Evolutionary conservation across 2,888 invertebrate species (phyloP), one percentile per base, ranked within the genome.

Genomic region (Gnatocerus cornutus): DNA sequence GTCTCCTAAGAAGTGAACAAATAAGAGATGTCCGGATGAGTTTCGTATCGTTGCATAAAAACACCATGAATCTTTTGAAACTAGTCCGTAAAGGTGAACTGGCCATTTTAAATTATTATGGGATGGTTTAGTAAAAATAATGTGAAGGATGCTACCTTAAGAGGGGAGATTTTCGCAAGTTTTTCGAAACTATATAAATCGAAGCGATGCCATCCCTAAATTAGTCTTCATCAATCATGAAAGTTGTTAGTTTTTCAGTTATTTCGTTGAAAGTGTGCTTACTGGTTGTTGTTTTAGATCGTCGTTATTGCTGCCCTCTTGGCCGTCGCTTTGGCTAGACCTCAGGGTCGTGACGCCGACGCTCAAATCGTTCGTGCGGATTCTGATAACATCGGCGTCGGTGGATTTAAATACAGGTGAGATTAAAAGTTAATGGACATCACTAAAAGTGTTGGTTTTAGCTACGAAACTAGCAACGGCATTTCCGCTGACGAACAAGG

Each of bases 381-480:
- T n/a, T 9, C 33, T 10, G 53, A 63, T 13, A 63, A 63, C 53
- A 63, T 63, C 43, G 63, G 63, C 6, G 63, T 63, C 9, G 53
- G 53, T 1, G 63, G 63, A 16, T 63, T 41, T 41, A 52, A 48
- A 53, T 63, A 39, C 37, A 46, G 62, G 62, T 62, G 2, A 46
- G 45, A 7, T 14, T 8, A 5, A 7, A 9, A 48, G 9, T 43
- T 7, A 4, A 3, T 21, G 1, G 21, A 4, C 21, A 4, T 4
- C 30, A 21, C 48, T 48, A 7, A 27, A 50, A 21, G 33, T 50
- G 6, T 30, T 9, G 39, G 5, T 64, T 65, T 55, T 84, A 88
- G 91, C 39, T 91, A 87, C 74, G 90, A 90, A 77, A 89, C 91
- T 3, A 91, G 90, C 76, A 90, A 91, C 76, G 91, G 91, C 16